Conservation (phyloP, 1,140 invertebrate genomes). For the Ceratosolen solmsi region DNA sequence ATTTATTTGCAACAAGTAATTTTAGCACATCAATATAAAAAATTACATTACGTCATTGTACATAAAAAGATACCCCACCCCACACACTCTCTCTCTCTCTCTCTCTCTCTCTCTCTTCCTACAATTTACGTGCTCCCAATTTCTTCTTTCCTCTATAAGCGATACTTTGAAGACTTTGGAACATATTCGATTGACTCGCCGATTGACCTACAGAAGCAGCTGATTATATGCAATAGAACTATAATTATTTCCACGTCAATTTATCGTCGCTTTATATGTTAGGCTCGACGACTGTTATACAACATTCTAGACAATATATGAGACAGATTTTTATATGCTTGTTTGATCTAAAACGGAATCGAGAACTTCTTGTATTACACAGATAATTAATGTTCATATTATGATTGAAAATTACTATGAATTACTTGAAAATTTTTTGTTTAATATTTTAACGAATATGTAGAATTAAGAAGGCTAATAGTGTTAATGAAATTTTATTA, state of each 20-base stretch:
- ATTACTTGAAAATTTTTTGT: neutral
- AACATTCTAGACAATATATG: constrained; percentile 1
- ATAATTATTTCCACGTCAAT: constrained; percentile 24
- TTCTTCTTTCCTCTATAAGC: constrained; percentile 5
- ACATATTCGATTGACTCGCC: constrained; percentile 1
- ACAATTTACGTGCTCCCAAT: neutral
- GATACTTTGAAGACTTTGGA: neutral
- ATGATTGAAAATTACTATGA: neutral
- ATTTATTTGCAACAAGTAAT: neutral
- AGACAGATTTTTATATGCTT: constrained; percentile 4
- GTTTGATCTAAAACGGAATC: constrained; percentile 7
- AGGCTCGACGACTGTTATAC: constrained; percentile 23
- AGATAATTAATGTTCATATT: neutral
- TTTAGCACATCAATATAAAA: neutral
- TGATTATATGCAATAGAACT: constrained; percentile 1
- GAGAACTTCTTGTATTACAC: constrained; percentile 6
- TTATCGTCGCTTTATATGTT: constrained; percentile 22
- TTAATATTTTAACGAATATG: neutral
- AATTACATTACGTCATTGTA: neutral
- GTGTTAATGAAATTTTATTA: neutral
- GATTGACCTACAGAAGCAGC: constrained; percentile 19
- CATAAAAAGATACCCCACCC: constrained; percentile 23
- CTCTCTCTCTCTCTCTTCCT: neutral
- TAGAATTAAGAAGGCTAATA: neutral
- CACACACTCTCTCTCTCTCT: neutral